Evolutionary conservation across 2,113 vertebrate genomes (phyloP).

Genomic region (Indicator indicator): DNA sequence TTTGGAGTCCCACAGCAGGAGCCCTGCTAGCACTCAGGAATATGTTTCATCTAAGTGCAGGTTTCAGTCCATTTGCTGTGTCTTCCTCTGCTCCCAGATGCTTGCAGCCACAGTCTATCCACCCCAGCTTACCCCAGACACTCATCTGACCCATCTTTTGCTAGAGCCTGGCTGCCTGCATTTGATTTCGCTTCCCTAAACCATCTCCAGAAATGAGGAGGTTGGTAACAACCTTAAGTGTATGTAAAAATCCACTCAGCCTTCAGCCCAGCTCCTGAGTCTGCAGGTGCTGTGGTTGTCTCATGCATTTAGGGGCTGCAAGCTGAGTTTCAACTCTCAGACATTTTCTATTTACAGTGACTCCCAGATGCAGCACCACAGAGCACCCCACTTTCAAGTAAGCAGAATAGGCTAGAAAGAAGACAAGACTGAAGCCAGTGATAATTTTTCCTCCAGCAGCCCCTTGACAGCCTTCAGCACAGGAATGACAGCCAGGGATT

Average conservation of each 20-base stretch:
- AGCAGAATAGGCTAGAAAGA: conserved; percentile 3
- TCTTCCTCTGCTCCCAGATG: neutral
- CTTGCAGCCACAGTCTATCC: neutral
- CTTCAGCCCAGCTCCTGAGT: neutral
- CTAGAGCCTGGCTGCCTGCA: neutral
- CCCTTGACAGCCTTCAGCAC: conserved; percentile 14
- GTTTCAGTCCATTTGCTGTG: neutral
- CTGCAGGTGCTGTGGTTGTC: neutral
- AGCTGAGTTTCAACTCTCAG: conserved; percentile 21
- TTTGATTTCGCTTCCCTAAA: conserved; percentile 19
- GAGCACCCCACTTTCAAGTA: neutral
- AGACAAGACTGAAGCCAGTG: neutral
- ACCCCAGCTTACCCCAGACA: neutral
- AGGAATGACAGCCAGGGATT: conserved; percentile 34
- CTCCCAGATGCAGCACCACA: neutral
- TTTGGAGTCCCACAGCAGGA: conserved; percentile 50
- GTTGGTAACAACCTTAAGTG: neutral
- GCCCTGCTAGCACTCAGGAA: neutral
- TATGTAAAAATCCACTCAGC: conserved; percentile 23
- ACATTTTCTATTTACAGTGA: conserved; percentile 9
- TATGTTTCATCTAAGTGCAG: conserved; percentile 27
- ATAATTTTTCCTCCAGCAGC: conserved; percentile 20
- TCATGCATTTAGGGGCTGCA: neutral
- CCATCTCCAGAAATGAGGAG: neutral
- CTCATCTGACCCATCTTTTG: rapidly evolving